These are phyloP conservation scores for Psammodynastes pulverulentus DNA, from an alignment of 2,113 vertebrate species.

Conservation along the genomic window DNA sequence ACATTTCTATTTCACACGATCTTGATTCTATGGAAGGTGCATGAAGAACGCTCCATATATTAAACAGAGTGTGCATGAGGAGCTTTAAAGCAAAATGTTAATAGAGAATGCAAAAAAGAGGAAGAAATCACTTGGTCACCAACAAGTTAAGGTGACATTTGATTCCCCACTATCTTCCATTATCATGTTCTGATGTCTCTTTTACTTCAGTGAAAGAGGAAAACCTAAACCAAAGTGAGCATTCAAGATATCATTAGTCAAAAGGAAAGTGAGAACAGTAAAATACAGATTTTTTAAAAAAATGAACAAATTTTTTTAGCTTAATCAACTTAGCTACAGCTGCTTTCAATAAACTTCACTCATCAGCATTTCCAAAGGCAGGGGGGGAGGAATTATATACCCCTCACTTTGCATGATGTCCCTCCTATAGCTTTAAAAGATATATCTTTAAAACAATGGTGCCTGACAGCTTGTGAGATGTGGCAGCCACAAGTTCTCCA, in stretches of 20 bases:
- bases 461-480: not conserved
- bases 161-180: not conserved
- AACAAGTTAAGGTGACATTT: not conserved
- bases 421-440: not conserved
- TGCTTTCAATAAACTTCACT: not conserved
- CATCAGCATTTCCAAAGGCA: not conserved
- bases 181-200: not conserved
- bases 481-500: accelerated
- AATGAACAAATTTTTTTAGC: not conserved
- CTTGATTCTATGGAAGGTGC: not conserved
- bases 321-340: not conserved
- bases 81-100: not conserved
- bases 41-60: not conserved
- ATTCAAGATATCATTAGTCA: not conserved
- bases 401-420: not conserved
- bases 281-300: not conserved
- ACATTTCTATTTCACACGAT: too few relatives aligned
- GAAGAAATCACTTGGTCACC: not conserved
- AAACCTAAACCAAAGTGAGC: not conserved
- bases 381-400: not conserved
- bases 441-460: not conserved
- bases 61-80: not conserved
- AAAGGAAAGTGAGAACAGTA: not conserved
- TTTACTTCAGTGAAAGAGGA: not conserved
- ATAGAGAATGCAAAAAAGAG: not conserved